These are phyloP conservation scores for Turritopsis dohrnii DNA, from an alignment of 30 jellyfish, hydroid and myxozoan species.

Conservation along the genomic window DNA sequence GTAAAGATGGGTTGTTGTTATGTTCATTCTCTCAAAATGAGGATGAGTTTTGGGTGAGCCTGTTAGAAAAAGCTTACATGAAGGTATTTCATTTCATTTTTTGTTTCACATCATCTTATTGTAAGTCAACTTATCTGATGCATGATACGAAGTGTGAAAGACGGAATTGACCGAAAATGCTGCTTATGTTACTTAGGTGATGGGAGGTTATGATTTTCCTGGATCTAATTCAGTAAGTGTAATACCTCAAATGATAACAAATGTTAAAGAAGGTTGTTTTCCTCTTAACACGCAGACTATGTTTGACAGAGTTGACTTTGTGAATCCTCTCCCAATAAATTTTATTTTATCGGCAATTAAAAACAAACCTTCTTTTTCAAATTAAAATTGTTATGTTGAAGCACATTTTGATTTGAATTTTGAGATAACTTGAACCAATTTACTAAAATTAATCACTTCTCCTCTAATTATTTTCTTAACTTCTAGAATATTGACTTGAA, in stretches of 20 bases:
- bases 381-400: too few relatives aligned
- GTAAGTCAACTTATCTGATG: not conserved
- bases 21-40: constrained; percentile 87
- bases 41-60: constrained; percentile 98
- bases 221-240: constrained; percentile 94
- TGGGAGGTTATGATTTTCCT: constrained; percentile 99
- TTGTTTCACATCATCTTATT: too few relatives aligned
- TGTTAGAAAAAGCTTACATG: constrained; percentile 85
- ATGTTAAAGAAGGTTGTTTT: too few relatives aligned
- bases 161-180: not conserved
- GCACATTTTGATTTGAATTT: too few relatives aligned
- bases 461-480: not conserved
- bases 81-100: constrained; percentile 80
- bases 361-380: too few relatives aligned
- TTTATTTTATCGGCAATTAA: too few relatives aligned
- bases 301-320: too few relatives aligned
- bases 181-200: constrained; percentile 48
- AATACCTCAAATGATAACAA: too few relatives aligned
- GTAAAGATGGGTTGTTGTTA: constrained; percentile 65
- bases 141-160: not conserved
- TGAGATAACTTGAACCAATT: not conserved
- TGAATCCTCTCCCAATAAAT: too few relatives aligned
- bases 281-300: too few relatives aligned
- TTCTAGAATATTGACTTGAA: constrained; percentile 82
- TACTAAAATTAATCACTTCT: not conserved